These are phyloP conservation scores for Hycleus cichorii DNA, from an alignment of 1,140 invertebrate genomes.

Conservation along the genomic window DNA sequence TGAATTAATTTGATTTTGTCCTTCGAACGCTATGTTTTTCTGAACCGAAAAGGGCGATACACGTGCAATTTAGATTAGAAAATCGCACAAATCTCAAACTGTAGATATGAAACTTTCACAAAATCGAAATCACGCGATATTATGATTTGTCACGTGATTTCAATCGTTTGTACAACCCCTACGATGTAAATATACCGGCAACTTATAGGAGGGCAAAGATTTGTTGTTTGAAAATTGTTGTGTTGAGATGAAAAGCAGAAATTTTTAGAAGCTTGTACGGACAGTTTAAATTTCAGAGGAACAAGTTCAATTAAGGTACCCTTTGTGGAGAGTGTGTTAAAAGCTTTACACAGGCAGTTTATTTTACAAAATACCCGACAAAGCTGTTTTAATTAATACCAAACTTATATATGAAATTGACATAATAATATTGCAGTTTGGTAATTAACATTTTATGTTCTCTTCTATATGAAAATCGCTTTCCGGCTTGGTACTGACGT, in stretches of 20 bases:
- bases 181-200: too few species aligned
- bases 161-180: neutral
- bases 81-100: slow-evolving; percentile 6
- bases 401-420: slow-evolving; percentile 3
- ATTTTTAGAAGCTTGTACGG: too few species aligned
- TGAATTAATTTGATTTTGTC: neutral
- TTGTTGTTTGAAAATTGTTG: too few species aligned
- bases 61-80: slow-evolving; percentile 16
- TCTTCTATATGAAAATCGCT: neutral
- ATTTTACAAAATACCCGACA: neutral
- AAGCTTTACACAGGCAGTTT: neutral
- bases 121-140: slow-evolving; percentile 13
- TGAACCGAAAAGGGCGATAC: slow-evolving; percentile 8
- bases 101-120: slow-evolving; percentile 14
- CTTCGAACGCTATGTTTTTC: neutral
- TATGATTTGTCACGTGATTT: slow-evolving; percentile 16
- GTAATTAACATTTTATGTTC: slow-evolving; percentile 14
- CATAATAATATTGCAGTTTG: slow-evolving; percentile 1
- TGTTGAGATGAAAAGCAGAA: too few species aligned
- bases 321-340: neutral
- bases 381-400: neutral
- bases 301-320: too few species aligned
- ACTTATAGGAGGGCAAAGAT: too few species aligned
- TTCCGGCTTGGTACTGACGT: too few species aligned
- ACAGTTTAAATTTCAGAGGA: too few species aligned